phyloP scores from a whole-genome alignment of 2,888 invertebrate species.

The Toxonevra muliebris region DNA sequence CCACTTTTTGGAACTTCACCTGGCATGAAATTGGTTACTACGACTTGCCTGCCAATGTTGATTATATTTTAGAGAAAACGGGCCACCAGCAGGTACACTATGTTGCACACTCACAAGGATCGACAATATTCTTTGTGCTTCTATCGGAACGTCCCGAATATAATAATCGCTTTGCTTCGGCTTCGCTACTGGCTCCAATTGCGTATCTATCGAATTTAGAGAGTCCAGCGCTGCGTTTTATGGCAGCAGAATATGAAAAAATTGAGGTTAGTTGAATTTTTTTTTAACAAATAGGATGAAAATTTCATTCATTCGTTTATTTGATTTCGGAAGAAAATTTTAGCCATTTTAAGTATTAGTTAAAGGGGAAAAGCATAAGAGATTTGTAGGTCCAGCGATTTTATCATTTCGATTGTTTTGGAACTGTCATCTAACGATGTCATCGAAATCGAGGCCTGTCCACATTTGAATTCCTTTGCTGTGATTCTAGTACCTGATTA shows the following conservation, averaged over 20 bases:
- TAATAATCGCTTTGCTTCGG: slow-evolving; percentile 52
- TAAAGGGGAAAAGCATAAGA: too few species aligned
- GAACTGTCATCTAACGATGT: too few species aligned
- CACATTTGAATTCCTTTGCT: too few species aligned
- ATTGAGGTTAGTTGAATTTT: slow-evolving; percentile 47
- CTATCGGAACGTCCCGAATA: slow-evolving; percentile 56
- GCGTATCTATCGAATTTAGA: slow-evolving; percentile 52
- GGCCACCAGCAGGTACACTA: slow-evolving; percentile 53
- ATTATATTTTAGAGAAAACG: slow-evolving; percentile 53
- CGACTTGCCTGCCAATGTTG: slow-evolving; percentile 56
- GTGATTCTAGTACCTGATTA: too few species aligned
- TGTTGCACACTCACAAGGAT: slow-evolving; percentile 60
- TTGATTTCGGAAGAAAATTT: too few species aligned
- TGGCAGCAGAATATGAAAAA: slow-evolving; percentile 47
- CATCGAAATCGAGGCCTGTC: too few species aligned
- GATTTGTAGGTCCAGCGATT: too few species aligned
- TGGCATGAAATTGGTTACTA: slow-evolving; percentile 62
- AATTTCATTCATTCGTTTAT: too few species aligned
- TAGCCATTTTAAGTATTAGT: too few species aligned
- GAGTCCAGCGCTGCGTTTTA: slow-evolving; percentile 53
- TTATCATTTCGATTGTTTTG: too few species aligned
- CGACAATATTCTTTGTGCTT: slow-evolving; percentile 56
- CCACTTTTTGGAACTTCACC: slow-evolving; percentile 59
- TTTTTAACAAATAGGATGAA: too few species aligned
- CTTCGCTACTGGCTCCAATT: slow-evolving; percentile 54